These are phyloP conservation scores for Limnothrissa miodon DNA, from an alignment of 2,113 vertebrate species.

Conservation along the genomic window DNA sequence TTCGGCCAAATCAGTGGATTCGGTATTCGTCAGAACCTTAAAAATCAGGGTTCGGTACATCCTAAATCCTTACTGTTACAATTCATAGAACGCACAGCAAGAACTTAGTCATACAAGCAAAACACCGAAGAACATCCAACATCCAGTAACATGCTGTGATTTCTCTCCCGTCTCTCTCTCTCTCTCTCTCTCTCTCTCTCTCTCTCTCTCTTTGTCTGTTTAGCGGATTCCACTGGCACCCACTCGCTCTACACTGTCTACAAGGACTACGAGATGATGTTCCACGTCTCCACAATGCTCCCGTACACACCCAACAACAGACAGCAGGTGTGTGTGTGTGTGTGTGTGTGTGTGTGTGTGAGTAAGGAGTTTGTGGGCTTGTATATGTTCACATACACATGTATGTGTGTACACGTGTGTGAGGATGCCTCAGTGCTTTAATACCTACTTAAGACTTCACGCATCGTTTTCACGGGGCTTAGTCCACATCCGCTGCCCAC, in stretches of 20 bases:
- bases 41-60: too few relatives aligned
- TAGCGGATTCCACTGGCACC: conserved; percentile 84
- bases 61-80: too few relatives aligned
- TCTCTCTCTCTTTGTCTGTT: conserved; percentile 32
- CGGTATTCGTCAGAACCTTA: too few relatives aligned
- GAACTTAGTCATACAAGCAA: too few relatives aligned
- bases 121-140: too few relatives aligned
- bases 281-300: conserved; percentile 86
- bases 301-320: conserved; percentile 83
- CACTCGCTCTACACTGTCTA: conserved; percentile 87
- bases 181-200: background rate
- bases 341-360: background rate
- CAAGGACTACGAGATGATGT: conserved; percentile 87
- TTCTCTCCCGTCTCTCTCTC: background rate
- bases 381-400: conserved; percentile 10
- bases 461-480: background rate
- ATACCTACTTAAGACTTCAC: conserved; percentile 3
- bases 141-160: too few relatives aligned
- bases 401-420: background rate
- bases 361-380: background rate
- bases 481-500: background rate
- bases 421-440: background rate
- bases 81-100: too few relatives aligned
- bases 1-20: too few relatives aligned
- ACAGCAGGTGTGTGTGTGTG: conserved; percentile 73